Evolutionary conservation across 2,797 vertebrate genomes (phyloP).

Genomic region (Sciaenops ocellatus): DNA sequence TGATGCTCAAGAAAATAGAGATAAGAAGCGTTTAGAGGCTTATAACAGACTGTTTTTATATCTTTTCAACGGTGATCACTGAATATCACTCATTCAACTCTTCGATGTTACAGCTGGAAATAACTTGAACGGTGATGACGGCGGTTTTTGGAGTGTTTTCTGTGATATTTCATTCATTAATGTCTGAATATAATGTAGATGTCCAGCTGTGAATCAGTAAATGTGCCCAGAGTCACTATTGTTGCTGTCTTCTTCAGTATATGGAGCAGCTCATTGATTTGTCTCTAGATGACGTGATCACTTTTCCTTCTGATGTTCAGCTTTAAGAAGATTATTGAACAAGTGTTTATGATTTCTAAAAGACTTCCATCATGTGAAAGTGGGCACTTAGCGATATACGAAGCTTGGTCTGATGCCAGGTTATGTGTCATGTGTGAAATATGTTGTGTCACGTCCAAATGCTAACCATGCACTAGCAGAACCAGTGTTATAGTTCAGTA

Average conservation of each 20-base stretch:
- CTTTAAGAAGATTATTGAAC: not conserved
- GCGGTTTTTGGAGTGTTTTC: not conserved
- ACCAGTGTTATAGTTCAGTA: too few species aligned
- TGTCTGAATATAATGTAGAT: constrained; percentile 10
- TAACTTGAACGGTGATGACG: too few species aligned
- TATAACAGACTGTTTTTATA: not conserved
- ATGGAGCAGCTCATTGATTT: not conserved
- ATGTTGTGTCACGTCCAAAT: not conserved
- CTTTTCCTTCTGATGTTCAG: constrained; percentile 13
- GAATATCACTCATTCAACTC: not conserved
- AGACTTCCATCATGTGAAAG: not conserved
- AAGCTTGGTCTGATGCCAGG: too few species aligned
- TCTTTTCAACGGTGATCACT: not conserved
- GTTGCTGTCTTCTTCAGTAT: not conserved
- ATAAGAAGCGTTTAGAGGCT: not conserved
- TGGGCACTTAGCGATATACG: not conserved
- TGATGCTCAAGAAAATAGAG: constrained; percentile 10
- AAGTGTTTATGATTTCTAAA: not conserved
- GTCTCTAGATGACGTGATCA: constrained; percentile 11
- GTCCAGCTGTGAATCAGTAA: constrained; percentile 32
- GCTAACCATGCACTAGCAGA: too few species aligned
- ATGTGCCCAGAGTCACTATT: not conserved
- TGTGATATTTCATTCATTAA: constrained; percentile 12
- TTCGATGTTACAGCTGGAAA: not conserved
- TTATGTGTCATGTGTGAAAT: not conserved